These are phyloP conservation scores for Yponomeuta cagnagella DNA, from an alignment of 2,888 invertebrate species.

Conservation along the genomic window DNA sequence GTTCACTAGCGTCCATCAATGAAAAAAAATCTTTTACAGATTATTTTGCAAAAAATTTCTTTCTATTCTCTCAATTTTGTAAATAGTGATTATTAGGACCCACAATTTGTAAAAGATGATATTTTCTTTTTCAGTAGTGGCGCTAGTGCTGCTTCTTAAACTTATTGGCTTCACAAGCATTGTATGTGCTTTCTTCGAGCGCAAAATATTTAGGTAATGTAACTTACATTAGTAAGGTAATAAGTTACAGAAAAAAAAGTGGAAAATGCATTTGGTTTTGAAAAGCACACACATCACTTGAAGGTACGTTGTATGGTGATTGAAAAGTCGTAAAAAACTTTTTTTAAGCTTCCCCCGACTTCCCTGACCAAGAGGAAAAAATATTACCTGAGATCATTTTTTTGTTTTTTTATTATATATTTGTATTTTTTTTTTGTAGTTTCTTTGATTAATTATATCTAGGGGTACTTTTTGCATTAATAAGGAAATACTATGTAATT, in stretches of 20 bases:
- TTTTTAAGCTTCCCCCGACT: neutral
- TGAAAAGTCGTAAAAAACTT: neutral
- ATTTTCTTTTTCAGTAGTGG: too few species aligned
- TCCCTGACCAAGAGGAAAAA: conserved; percentile 19
- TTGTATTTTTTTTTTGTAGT: conserved; percentile 58
- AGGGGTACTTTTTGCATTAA: conserved; percentile 2
- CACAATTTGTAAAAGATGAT: too few species aligned
- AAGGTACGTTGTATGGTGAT: neutral
- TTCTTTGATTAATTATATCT: conserved; percentile 26
- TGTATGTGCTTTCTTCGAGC: conserved; percentile 4
- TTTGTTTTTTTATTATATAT: conserved; percentile 51
- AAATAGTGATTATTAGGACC: too few species aligned
- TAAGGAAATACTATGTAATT: conserved; percentile 31
- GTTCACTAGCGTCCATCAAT: neutral
- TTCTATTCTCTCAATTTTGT: too few species aligned
- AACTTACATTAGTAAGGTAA: neutral
- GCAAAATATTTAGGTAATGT: neutral
- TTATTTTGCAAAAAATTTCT: too few species aligned
- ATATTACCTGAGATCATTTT: conserved; percentile 56
- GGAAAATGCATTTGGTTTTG: neutral
- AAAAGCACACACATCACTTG: conserved; percentile 13
- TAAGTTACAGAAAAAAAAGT: neutral
- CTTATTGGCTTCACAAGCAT: neutral
- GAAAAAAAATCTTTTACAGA: too few species aligned
- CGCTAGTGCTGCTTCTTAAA: too few species aligned